Conservation (phyloP, 2,888 invertebrate genomes). For the Dermolepida albohirtum region DNA sequence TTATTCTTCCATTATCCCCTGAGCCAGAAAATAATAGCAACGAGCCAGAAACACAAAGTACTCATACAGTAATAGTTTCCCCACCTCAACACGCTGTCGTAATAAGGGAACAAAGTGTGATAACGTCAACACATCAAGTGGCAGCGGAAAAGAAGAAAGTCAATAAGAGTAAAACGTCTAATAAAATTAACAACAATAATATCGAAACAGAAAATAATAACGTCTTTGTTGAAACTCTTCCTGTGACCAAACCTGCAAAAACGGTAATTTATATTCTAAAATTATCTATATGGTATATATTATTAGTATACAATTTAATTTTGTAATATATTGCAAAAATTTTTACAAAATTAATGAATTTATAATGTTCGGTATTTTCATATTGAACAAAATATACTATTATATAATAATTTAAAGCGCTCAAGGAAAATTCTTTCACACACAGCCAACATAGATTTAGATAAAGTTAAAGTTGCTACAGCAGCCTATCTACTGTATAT, state of each 20-base stretch:
- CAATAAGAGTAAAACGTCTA: conserved; percentile 55
- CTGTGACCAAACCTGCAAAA: conserved; percentile 50
- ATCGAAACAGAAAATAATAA: conserved; percentile 52
- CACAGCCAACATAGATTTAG: no score
- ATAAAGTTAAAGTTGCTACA: no score
- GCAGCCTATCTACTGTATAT: no score
- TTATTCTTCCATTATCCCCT: conserved; percentile 68
- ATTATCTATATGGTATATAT: no score
- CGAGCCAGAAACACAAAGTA: conserved; percentile 36
- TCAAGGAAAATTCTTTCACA: no score
- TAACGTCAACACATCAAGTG: conserved; percentile 52
- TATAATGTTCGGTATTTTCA: no score
- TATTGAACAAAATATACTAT: no score
- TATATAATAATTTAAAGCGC: no score
- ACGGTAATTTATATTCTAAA: conserved; percentile 50
- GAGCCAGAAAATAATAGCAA: conserved; percentile 59
- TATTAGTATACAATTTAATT: no score
- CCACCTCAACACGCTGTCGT: conserved; percentile 41
- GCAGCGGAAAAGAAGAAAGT: conserved; percentile 58
- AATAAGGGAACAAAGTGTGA: conserved; percentile 51
- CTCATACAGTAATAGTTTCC: conserved; percentile 30
- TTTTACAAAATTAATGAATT: no score
- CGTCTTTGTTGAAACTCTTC: conserved; percentile 43
- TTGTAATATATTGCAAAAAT: no score
- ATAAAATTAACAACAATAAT: conserved; percentile 54